Evolutionary conservation across 2,888 invertebrate genomes (phyloP).

Genomic region (Synanthedon formicaeformis): DNA sequence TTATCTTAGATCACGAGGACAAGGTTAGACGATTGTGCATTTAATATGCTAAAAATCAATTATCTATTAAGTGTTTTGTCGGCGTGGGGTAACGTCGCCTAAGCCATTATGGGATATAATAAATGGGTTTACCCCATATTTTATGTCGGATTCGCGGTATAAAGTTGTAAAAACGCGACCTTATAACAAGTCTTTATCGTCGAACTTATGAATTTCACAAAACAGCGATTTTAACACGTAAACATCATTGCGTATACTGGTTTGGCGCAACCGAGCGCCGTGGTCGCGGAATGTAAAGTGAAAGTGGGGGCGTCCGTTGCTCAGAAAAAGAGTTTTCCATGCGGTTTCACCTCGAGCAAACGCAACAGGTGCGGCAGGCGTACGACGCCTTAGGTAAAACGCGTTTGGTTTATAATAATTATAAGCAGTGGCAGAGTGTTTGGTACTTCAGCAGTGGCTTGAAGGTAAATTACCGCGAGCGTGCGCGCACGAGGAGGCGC

Average conservation of each 20-base stretch:
- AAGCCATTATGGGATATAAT: too few species aligned
- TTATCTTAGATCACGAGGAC: too few species aligned
- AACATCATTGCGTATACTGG: slow-evolving; percentile 26
- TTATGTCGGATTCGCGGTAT: too few species aligned
- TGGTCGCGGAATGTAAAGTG: slow-evolving; percentile 56
- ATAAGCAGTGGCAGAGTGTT: slow-evolving; percentile 19
- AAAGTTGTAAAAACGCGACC: too few species aligned
- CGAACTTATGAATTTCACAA: not conserved
- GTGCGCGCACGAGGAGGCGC: slow-evolving; percentile 55
- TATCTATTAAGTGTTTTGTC: too few species aligned
- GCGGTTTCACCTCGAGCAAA: slow-evolving; percentile 61
- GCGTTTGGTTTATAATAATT: not conserved
- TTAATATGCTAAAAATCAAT: too few species aligned
- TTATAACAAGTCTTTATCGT: too few species aligned
- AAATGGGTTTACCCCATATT: too few species aligned
- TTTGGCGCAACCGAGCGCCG: slow-evolving; percentile 34
- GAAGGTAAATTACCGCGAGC: slow-evolving; percentile 28
- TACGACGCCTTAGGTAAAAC: not conserved
- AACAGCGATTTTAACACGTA: slow-evolving; percentile 29
- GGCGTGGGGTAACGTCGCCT: too few species aligned
- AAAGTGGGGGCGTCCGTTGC: slow-evolving; percentile 63
- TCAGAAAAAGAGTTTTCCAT: slow-evolving; percentile 64
- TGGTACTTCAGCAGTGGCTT: slow-evolving; percentile 13
- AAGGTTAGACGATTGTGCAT: too few species aligned
- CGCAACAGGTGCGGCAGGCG: slow-evolving; percentile 42